These are phyloP conservation scores for Trichopoda pennipes DNA, from an alignment of 2,888 invertebrate genomes.

Conservation along the genomic window DNA sequence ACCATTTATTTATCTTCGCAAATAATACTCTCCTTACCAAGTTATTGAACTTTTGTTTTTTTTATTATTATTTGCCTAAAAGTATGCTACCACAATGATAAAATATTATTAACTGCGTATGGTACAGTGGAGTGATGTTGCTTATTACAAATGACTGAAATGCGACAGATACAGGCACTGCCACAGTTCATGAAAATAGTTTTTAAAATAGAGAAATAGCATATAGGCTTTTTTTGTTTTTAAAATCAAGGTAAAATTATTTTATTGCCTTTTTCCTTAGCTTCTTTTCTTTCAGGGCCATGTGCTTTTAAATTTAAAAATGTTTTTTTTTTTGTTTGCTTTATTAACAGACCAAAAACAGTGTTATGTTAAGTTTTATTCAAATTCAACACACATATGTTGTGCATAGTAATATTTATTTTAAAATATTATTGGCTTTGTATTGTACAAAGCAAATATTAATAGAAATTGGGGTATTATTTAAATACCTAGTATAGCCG, in stretches of 20 bases:
- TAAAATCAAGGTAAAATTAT: conserved; percentile 7
- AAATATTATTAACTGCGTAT: conserved; percentile 14
- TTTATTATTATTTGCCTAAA: conserved; percentile 14
- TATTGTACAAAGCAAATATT: background rate
- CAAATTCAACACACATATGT: too few species aligned
- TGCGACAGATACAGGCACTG: conserved; percentile 53
- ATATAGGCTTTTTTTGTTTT: conserved; percentile 32
- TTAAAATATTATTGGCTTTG: background rate
- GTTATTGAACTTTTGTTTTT: background rate
- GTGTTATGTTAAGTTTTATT: background rate
- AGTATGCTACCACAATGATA: conserved; percentile 43
- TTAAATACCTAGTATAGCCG: background rate
- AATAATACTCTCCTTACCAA: background rate
- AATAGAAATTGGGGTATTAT: background rate
- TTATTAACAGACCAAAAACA: conserved; percentile 31
- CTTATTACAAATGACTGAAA: conserved; percentile 56
- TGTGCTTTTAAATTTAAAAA: conserved; percentile 28
- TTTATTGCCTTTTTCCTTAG: conserved; percentile 24
- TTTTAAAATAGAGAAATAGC: conserved; percentile 28
- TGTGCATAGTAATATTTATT: background rate
- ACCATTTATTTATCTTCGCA: background rate
- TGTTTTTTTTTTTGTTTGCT: conserved; percentile 13
- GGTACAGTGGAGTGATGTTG: conserved; percentile 12
- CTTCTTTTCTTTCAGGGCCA: background rate
- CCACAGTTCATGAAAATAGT: conserved; percentile 57